Percentiles rank a stretch among this genome's conserved stretches.
These are phyloP conservation scores for Xestobium rufovillosum DNA, from an alignment of 2,888 invertebrate species.

Conservation along the genomic window DNA sequence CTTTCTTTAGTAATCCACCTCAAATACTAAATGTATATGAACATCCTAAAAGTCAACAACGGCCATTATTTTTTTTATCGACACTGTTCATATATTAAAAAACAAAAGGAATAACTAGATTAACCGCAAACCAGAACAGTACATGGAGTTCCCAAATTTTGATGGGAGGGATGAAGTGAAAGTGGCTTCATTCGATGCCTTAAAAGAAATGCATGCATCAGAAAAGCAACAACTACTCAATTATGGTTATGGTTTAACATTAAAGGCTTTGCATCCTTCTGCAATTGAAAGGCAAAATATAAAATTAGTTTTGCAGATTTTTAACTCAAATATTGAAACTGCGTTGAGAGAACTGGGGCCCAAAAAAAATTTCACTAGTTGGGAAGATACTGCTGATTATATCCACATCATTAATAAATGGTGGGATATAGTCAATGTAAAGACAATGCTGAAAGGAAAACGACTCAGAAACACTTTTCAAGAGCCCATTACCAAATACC, in stretches of 20 bases:
- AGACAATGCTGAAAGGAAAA: conserved; percentile 9
- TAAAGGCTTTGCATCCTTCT: conserved; percentile 8
- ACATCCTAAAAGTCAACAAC: too few relatives aligned
- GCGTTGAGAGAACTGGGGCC: conserved; percentile 6
- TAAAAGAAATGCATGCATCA: conserved; percentile 6
- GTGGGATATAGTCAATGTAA: conserved; percentile 10
- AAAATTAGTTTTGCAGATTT: conserved; percentile 10
- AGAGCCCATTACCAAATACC: conserved; percentile 5
- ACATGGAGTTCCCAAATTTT: conserved; percentile 5
- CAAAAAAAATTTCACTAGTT: conserved; percentile 3
- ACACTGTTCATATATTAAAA: too few relatives aligned
- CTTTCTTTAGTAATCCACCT: too few relatives aligned
- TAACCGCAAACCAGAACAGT: conserved; percentile 5
- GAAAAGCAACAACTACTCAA: conserved; percentile 5
- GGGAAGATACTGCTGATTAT: conserved; percentile 4
- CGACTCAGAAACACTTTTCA: conserved; percentile 5
- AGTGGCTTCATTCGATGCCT: conserved; percentile 7
- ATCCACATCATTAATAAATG: conserved; percentile 4
- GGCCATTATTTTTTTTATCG: too few relatives aligned
- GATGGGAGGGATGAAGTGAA: conserved; percentile 3
- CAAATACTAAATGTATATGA: too few relatives aligned
- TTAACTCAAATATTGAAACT: conserved; percentile 5
- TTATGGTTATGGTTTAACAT: conserved; percentile 8
- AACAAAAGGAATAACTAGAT: too few relatives aligned
- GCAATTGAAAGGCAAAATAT: too few relatives aligned